Base-by-base conservation (phyloP, 2,888 invertebrate genomes). In the Caenorhabditis macrosperma region DNA sequence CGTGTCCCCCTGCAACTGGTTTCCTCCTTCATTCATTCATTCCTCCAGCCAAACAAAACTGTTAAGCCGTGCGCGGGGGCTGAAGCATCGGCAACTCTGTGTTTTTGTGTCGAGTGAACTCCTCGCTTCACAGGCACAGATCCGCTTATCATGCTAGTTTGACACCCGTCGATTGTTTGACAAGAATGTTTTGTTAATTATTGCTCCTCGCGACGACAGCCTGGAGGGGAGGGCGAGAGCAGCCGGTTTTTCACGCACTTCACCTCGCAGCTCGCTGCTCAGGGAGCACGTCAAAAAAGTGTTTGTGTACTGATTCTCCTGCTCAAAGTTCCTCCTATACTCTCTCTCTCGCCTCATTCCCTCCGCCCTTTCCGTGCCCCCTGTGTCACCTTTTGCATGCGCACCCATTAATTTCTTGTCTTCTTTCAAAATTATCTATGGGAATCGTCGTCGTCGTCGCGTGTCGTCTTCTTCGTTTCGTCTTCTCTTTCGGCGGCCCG, bases 211-310 rank as follows among this genome's bases (percentile, higher is more conserved):
- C 12, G 22, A 33, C 38, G 15, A 12, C 2, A 17, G 41, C 24
- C 57, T 33, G n/a, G 10, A n/a, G n/a, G n/a, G n/a, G n/a, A n/a
- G n/a, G n/a, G n/a, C n/a, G n/a, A n/a, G 10, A 24, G 22, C 26
- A 68, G 48, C 68, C 68, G 60, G 68, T 69, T 59, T 69, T 69
- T 60, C 68, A 69, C 68, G 68, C 68, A 69, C 68, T 69, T 69
- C 60, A 60, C 60, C 68, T 60, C 66, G 22, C 48, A 46, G 20
- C 66, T 20, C 30, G 22, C 48, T 17, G 20, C 38, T n/a, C 48
- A 20, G 68, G n/a, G 66, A 20, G 59, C 59, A 38, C 60, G 68
- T 69, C 68, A 55, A 69, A 69, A 69, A 69, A 69, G 55, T 60
- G 68, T 60, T 57, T 69, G 59, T 69, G 50, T 60, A 50, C 35